Conservation (phyloP, 2,888 invertebrate genomes). For the Salticus scenicus region DNA sequence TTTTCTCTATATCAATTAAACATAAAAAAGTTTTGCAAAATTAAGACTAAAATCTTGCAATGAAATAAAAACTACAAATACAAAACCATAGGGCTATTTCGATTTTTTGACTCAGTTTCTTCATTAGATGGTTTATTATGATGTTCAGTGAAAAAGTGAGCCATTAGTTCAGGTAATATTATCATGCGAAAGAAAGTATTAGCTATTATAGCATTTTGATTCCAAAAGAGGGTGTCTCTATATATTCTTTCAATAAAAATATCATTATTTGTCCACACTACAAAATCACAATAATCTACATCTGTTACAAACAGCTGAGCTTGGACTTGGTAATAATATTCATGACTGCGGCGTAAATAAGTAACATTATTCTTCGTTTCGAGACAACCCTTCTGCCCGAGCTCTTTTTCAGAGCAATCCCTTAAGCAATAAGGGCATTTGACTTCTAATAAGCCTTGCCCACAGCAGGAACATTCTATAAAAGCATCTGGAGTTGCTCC, state of each 20-base stretch:
- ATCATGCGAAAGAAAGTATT: background rate
- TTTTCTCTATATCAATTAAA: too few species aligned
- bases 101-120: too few species aligned
- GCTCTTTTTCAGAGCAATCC: background rate
- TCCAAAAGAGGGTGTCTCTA: background rate
- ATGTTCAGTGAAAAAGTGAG: background rate
- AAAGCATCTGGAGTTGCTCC: background rate
- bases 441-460: background rate
- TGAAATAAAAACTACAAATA: too few species aligned
- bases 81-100: too few species aligned
- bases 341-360: background rate
- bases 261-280: background rate
- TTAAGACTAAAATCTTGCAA: too few species aligned
- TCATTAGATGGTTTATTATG: too few species aligned
- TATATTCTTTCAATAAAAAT: background rate
- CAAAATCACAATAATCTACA: background rate
- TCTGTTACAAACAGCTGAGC: background rate
- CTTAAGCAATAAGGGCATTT: background rate
- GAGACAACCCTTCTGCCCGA: background rate
- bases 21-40: too few species aligned
- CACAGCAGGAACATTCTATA: background rate
- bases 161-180: background rate
- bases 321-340: background rate
- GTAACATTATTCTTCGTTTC: background rate
- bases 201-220: background rate